Evolutionary conservation across 2,797 vertebrate genomes (phyloP), one percentile per base, ranked within the genome.

Genomic region (Valencia hispanica): DNA sequence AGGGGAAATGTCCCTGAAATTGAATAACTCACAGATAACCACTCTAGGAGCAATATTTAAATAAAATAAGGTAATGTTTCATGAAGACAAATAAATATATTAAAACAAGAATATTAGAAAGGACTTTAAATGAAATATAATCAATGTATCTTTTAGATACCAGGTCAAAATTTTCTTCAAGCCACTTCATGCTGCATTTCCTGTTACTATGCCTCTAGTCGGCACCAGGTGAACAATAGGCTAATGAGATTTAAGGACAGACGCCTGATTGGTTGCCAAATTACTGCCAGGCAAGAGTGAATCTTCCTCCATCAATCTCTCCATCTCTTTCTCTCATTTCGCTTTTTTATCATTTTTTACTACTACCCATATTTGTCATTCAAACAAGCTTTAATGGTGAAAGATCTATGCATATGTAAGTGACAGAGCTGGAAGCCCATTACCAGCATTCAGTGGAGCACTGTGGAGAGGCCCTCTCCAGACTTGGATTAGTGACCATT

Each of bases 221-320:
- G 88, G 94, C 95, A 92, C 94, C 96, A 96, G 93, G 90, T 61
- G 79, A 94, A 96, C 96, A 96, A 96, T 95, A 95, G 92, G 93
- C 94, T 97, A 97, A 98, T 97, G 97, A 97, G 96, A 97, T 97
- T 96, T 96, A 97, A 97, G 96, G 95, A 97, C 95, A 96, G 96
- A 94, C 93, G 95, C 84, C 95, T 95, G 95, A 92, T 91, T 41
- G 94, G 94, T 96, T 96, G 94, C 95, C 94, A 95, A 94, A 95
- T 94, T 94, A 94, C 91, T 89, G 92, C 91, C 88, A 94, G 91
- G 88, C 82, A 80, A 84, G 86, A 91, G 94, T 91, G 95, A 95
- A 95, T 94, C 89, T 92, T 91, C 87, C 81, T 83, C 73, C 74
- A 34, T 51, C 80, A 77, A 14, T 34, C 61, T 65, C 61, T 65